Base-by-base conservation (phyloP, 2,113 vertebrate genomes). In the Strix uralensis region DNA sequence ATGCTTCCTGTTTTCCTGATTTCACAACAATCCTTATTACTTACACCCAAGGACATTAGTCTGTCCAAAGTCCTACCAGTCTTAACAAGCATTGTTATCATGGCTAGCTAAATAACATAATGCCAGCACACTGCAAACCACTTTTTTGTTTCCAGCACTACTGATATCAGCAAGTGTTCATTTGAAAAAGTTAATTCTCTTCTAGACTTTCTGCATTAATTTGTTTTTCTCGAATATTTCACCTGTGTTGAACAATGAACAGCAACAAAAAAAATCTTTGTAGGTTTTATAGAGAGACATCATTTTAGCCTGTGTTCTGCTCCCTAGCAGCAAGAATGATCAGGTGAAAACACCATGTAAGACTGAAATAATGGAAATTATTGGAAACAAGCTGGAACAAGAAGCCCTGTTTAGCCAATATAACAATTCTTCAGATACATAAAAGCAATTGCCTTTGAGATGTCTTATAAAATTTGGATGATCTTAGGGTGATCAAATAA, bases 151-250 rank as follows among this genome's bases (percentile, higher is more conserved):
- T 67, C n/a, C 34, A 40, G 4, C 17, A 17, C 18, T 67, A 17
- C 5, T 2, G 32, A 59, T 13, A 30, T 2, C 13, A 75, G 9
- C 6, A 54, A 67, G 3, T 0, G 9, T 54, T 58, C 36, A 7
- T 46, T 74, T 62, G 32, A 65, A 78, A 58, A 61, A 26, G 13
- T 18, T 3, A 5, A 0, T 67, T 25, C 73, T 73, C 25, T 61
- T 80, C 34, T 42, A n/a, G 26, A 32, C 5, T 38, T 7, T 69
- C 30, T 79, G 6, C 9, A 16, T 25, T 21, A 54, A 32, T 63
- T 27, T 66, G 8, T 29, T 1, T 32, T 85, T 87, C 51, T 16
- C 6, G 67, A 62, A 51, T 66, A 55, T 67, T 58, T 74, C 22
- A 34, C 5, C 67, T 18, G 10, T 12, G 4, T 66, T 63, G 44